A percentile compares a stretch with the other conserved stretches of the same genome.
Conservation (phyloP, 2,888 invertebrate species). For the Chironomus riparius region DNA sequence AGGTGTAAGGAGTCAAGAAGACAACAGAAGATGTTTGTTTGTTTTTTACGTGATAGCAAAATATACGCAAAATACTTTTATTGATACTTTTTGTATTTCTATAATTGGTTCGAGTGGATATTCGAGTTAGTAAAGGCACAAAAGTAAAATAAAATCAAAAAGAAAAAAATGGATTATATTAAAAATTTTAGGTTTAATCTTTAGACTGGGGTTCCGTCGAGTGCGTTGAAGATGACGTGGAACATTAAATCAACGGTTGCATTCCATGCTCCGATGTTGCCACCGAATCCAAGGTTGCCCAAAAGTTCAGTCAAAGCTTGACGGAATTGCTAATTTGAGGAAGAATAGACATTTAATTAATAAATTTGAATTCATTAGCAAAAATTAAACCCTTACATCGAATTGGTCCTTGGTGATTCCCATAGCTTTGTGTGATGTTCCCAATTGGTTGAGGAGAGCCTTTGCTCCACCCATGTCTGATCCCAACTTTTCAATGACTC, state of each 20-base stretch:
- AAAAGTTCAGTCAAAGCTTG: neutral
- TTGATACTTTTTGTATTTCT: neutral
- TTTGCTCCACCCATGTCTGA: neutral
- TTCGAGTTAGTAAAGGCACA: slow-evolving; percentile 1
- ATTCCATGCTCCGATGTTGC: neutral
- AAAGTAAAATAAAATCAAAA: neutral
- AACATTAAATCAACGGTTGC: neutral
- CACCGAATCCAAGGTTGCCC: neutral
- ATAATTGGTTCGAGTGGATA: neutral
- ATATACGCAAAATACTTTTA: neutral
- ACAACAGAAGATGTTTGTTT: neutral
- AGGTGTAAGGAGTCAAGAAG: neutral
- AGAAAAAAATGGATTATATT: neutral
- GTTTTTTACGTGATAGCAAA: neutral
- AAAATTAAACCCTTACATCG: neutral
- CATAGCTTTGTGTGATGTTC: neutral
- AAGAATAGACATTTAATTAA: neutral
- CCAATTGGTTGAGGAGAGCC: neutral
- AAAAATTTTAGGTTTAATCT: neutral
- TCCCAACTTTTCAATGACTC: neutral
- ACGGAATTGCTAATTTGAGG: neutral
- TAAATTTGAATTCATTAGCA: neutral
- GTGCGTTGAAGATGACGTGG: neutral
- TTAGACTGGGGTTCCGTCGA: neutral
- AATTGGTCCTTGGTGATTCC: neutral